Evolutionary conservation across 92 coral and sea anemone species (phyloP).

Genomic region (Zoanthus sociatus): DNA sequence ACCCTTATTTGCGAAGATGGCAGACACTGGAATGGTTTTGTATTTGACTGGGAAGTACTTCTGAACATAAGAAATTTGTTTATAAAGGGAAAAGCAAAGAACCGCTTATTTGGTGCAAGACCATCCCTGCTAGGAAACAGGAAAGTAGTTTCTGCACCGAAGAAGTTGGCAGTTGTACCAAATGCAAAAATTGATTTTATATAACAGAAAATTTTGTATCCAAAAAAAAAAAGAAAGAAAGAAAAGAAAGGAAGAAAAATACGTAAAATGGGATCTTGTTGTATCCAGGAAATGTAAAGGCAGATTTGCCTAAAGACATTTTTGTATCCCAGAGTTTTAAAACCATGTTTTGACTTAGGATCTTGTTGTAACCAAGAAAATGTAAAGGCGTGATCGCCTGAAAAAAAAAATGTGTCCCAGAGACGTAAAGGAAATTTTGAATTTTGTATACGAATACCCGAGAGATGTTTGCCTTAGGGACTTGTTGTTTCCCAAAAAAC

Average conservation of each 20-base stretch:
- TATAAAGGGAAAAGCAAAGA: slow-evolving; percentile 9
- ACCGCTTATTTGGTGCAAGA: not conserved
- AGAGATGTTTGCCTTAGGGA: too few species aligned
- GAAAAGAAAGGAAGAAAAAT: not conserved
- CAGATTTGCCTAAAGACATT: not conserved
- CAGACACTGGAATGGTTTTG: slow-evolving; percentile 25
- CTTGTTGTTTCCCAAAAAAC: too few species aligned
- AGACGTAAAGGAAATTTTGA: too few species aligned
- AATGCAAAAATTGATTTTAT: not conserved
- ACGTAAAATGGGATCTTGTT: not conserved
- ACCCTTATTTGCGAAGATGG: slow-evolving; percentile 40
- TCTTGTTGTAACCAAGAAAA: not conserved
- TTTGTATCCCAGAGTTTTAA: not conserved
- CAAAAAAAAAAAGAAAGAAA: too few species aligned
- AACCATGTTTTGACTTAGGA: not conserved
- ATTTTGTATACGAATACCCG: too few species aligned
- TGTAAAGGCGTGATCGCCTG: not conserved
- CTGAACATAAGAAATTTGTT: not conserved
- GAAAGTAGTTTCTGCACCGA: too few species aligned
- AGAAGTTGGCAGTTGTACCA: too few species aligned
- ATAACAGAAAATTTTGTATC: not conserved
- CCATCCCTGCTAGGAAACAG: not conserved
- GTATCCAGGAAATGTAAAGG: not conserved
- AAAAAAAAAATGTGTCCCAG: too few species aligned
- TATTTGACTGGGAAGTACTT: not conserved